These are phyloP conservation scores for Neoarius graeffei DNA, from an alignment of 2,113 vertebrate genomes.

Conservation along the genomic window DNA sequence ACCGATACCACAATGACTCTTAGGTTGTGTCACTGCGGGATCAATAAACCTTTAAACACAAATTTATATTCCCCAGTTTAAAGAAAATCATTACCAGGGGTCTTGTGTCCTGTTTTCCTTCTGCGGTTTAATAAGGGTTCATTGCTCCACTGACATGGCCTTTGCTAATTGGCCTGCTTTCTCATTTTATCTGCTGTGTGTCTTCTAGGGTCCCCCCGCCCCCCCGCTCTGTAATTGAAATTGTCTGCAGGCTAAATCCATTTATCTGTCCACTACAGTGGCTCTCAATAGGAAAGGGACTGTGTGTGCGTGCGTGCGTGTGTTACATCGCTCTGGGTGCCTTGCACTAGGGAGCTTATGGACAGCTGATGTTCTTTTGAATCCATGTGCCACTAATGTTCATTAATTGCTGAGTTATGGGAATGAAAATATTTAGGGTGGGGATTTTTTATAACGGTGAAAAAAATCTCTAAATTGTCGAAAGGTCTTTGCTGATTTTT, in stretches of 20 bases:
- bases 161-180: slow-evolving; percentile 55
- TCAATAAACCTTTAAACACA: slow-evolving; percentile 28
- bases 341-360: slow-evolving; percentile 60
- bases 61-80: slow-evolving; percentile 22
- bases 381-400: slow-evolving; percentile 70
- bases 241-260: slow-evolving; percentile 66
- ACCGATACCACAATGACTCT: slow-evolving; percentile 19
- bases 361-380: slow-evolving; percentile 61
- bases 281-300: slow-evolving; percentile 49
- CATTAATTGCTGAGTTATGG: slow-evolving; percentile 67
- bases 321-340: slow-evolving; percentile 54
- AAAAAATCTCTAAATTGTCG: slow-evolving; percentile 4
- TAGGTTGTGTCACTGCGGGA: slow-evolving; percentile 4
- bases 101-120: slow-evolving; percentile 10
- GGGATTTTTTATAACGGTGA: background rate
- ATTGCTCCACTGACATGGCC: slow-evolving; percentile 40
- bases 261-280: slow-evolving; percentile 61
- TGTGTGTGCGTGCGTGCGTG: slow-evolving; percentile 2
- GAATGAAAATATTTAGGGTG: background rate
- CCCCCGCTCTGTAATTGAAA: slow-evolving; percentile 62
- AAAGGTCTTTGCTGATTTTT: slow-evolving; percentile 51
- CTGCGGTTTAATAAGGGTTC: slow-evolving; percentile 6
- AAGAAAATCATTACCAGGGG: slow-evolving; percentile 12
- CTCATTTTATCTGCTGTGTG: slow-evolving; percentile 53
- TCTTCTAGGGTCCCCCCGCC: slow-evolving; percentile 37